Conservation (phyloP, 1,140 invertebrate species). For the Zelostemma sp. region DNA sequence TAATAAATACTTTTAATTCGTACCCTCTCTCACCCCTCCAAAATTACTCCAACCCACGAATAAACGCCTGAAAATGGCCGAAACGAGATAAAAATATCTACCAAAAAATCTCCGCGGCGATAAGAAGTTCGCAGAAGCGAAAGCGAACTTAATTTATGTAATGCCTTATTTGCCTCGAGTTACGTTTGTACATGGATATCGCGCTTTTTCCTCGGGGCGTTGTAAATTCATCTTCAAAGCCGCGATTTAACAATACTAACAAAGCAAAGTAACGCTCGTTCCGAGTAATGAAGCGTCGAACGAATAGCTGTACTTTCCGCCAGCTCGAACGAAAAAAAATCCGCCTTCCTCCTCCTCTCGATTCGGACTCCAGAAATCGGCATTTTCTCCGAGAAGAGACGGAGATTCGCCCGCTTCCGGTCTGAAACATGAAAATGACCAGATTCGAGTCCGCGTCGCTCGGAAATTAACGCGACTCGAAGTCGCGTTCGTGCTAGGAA, state of each 20-base stretch:
- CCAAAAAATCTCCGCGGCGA: slow-evolving; percentile 4
- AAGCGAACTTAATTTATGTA: slow-evolving; percentile 29
- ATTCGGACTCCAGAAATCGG: no score
- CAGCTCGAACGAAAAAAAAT: no score
- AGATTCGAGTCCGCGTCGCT: no score
- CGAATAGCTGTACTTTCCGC: background rate
- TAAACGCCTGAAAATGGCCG: background rate
- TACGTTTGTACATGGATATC: slow-evolving; percentile 47
- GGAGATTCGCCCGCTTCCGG: no score
- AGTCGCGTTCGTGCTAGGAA: background rate
- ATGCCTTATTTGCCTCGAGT: slow-evolving; percentile 40
- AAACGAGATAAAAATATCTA: slow-evolving; percentile 9
- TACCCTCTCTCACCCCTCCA: no score
- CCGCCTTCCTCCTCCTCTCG: no score
- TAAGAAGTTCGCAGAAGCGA: slow-evolving; percentile 1
- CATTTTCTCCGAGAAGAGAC: no score
- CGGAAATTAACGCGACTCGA: background rate
- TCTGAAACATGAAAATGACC: no score
- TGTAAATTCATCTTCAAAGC: slow-evolving; percentile 44
- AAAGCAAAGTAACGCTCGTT: background rate
- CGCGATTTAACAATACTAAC: slow-evolving; percentile 29
- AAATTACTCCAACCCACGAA: no score
- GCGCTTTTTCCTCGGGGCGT: slow-evolving; percentile 10
- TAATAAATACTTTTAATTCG: no score
- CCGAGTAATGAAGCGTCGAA: background rate